These are phyloP conservation scores for Macquaria ambigua DNA, from an alignment of 2,113 vertebrate genomes.

Conservation along the genomic window DNA sequence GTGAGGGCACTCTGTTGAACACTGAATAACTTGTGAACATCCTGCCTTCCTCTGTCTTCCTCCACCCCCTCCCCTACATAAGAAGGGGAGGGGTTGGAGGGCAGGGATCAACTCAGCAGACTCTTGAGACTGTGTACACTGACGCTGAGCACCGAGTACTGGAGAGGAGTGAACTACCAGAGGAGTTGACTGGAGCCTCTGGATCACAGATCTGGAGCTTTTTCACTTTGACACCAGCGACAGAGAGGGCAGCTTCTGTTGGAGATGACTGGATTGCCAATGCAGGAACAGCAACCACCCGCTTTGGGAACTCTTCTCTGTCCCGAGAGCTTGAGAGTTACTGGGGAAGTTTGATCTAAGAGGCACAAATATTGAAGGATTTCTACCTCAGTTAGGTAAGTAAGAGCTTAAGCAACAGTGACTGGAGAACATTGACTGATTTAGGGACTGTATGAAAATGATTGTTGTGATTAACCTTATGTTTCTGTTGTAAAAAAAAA, in stretches of 20 bases:
- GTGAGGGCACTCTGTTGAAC: not conserved
- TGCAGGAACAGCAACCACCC: conserved; percentile 38
- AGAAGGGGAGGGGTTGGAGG: conserved; percentile 71
- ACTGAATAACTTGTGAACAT: conserved; percentile 33
- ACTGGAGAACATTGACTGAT: not conserved
- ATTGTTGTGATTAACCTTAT: not conserved
- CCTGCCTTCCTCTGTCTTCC: conserved; percentile 37
- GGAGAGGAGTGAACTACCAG: conserved; percentile 33
- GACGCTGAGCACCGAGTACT: conserved; percentile 45
- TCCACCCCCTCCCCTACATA: conserved; percentile 42
- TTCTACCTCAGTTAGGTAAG: conserved; percentile 60
- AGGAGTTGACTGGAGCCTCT: conserved; percentile 19
- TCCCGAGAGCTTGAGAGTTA: conserved; percentile 17
- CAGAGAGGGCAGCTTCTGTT: conserved; percentile 12
- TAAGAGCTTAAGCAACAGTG: not conserved
- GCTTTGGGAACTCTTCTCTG: conserved; percentile 40
- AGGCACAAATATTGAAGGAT: conserved; percentile 2
- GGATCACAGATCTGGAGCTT: conserved; percentile 29
- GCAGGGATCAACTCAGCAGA: conserved; percentile 56
- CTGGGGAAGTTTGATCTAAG: conserved; percentile 36
- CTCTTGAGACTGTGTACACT: conserved; percentile 47
- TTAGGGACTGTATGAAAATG: not conserved
- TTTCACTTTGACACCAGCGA: conserved; percentile 18
- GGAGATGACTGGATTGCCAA: conserved; percentile 62
- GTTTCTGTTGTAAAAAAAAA: not conserved